Base-by-base conservation (phyloP, 2,888 invertebrate genomes). In the Tineola bisselliella region DNA sequence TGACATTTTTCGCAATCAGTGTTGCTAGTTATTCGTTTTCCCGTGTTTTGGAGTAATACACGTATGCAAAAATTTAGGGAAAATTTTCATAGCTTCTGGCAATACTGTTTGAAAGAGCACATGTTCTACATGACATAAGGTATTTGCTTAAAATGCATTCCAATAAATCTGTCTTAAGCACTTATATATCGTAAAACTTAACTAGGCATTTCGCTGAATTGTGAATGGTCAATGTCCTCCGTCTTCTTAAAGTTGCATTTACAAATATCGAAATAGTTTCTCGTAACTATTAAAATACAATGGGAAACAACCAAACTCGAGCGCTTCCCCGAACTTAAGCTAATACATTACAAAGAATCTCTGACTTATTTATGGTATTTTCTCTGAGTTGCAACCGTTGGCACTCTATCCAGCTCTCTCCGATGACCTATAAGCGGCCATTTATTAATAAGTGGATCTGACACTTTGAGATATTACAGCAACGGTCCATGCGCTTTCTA, bases 361-460 rank as follows among this genome's bases (percentile, higher is more conserved):
- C 13, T 58, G 15, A 19, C 33, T 30, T 57, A 61, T 61, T 61
- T 61, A 61, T 61, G 30, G 57, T 38, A 61, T 44, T 61, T 61
- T 61, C 61, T 57, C 61, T 38, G 61, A 19, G 48, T 17, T 61
- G 61, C 61, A 54, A 18, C 38, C 58, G 58, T 58, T 33, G 30
- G 33, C 58, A 54, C 54, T 58, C 58, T 25, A 18, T 44, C 66
- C 43, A 64, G 65, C 67, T 69, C 72, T 70, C 73, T 70, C 73
- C 71, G 70, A 65, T 76, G 78, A 78, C 80, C 77, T 76, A 78
- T 76, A 75, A 71, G 69, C 68, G 69, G 67, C 66, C 70, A 70
- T 74, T 74, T 75, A 74, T 78, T 78, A 76, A 71, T 70, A 71
- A 69, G 77, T 74, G 70, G 70, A 72, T 71, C 67, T 66, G 67